Base-by-base conservation (phyloP, 1,140 invertebrate genomes). In the Anastrepha obliqua region DNA sequence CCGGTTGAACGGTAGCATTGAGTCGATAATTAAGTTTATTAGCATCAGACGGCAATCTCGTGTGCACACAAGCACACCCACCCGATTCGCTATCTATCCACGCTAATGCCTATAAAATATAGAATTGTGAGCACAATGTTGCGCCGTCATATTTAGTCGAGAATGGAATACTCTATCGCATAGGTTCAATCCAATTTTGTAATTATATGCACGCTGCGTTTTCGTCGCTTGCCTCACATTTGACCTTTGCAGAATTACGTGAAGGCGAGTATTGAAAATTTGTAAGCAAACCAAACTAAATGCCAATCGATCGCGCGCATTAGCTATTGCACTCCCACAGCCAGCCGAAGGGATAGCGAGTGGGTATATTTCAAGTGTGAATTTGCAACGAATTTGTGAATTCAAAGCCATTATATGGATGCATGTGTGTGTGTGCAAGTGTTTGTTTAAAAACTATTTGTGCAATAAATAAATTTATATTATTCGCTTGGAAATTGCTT, bases 11-110 rank as follows among this genome's bases (percentile, higher is more conserved):
- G 5, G 42, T 15, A 42, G 9, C 67, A 74, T 47, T 17, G 67
- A 47, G 15, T 42, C 39, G 67, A 74, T 74, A 74, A 74, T 74
- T 74, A 47, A 47, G 67, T 74, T 74, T 74, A 74, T 74, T 74
- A 74, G 39, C 4, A 47, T 9, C 67, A 74, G 15, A 2, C 39
- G 42, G 42, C 67, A 74, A 47, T 74, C 5, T 7, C 15, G 39
- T 74, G 6, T 7, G 39, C 67, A 74, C 42, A 74, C 13, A 47
- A 29, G 17, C 67, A 74, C 42, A 47, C 3, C 13, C 67, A 74
- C 15, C 11, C 51, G 0, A 55, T 55, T 8, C 51, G 51, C 11
- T 55, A 11, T 6, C 51, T 55, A 55, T 55, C 51, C 51, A 55
- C 51, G 51, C 51, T 55, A 55, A 17, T 13, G 60, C 60, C 9